A percentile compares a stretch with the other conserved stretches of the same genome.
These are phyloP conservation scores for Phymorhynchus buccinoides DNA, from an alignment of 1,140 invertebrate species.

Conservation along the genomic window DNA sequence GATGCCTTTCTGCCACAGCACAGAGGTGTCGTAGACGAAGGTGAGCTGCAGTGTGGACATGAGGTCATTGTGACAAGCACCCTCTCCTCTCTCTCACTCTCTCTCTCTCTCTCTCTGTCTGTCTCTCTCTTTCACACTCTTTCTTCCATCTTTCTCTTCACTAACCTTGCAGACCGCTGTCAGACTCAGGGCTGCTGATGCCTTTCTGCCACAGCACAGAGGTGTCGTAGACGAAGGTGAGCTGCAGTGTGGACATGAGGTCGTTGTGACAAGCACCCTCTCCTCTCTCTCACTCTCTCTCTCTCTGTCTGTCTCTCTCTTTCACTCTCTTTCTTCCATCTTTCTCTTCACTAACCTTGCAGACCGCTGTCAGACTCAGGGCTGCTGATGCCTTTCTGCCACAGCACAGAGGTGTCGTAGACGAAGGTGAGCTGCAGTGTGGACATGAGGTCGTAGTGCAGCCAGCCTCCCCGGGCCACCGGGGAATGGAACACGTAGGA, in stretches of 20 bases:
- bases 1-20: constrained; percentile 73
- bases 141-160: too few relatives aligned
- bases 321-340: too few relatives aligned
- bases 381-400: constrained; percentile 72
- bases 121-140: too few relatives aligned
- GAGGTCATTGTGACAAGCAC: constrained; percentile 72
- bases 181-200: constrained; percentile 61
- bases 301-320: too few relatives aligned
- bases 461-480: constrained; percentile 67
- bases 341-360: constrained; percentile 63
- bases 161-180: constrained; percentile 65
- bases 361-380: constrained; percentile 55
- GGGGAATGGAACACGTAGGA: constrained; percentile 73
- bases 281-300: too few relatives aligned
- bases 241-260: constrained; percentile 64
- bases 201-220: constrained; percentile 73
- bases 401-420: constrained; percentile 73
- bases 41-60: constrained; percentile 67
- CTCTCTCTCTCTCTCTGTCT: too few relatives aligned
- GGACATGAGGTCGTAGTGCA: constrained; percentile 69
- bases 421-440: constrained; percentile 71
- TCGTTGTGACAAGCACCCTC: too few relatives aligned
- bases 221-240: constrained; percentile 74
- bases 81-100: too few relatives aligned
- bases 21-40: constrained; percentile 74